Evolutionary conservation across 1,140 invertebrate genomes (phyloP).

Genomic region (Pissodes strobi): DNA sequence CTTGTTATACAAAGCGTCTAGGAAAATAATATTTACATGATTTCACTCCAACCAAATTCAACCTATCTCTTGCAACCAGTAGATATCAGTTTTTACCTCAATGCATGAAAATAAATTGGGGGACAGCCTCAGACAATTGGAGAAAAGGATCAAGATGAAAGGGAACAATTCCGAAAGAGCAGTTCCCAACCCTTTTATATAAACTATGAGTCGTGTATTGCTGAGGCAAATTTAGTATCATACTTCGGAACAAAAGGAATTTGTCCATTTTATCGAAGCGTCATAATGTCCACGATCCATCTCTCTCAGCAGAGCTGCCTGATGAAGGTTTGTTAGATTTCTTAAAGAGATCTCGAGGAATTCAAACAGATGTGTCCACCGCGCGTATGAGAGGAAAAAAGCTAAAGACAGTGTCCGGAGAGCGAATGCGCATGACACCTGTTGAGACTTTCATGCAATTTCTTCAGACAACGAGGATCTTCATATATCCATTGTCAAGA

Average conservation of each 20-base stretch:
- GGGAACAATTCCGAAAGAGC: too few relatives aligned
- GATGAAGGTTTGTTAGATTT: background rate
- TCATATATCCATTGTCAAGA: too few relatives aligned
- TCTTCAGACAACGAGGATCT: background rate
- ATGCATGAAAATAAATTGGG: too few relatives aligned
- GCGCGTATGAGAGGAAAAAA: background rate
- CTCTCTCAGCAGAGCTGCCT: background rate
- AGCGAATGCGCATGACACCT: background rate
- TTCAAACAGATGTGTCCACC: background rate
- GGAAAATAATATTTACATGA: too few relatives aligned
- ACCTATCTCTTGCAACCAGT: too few relatives aligned
- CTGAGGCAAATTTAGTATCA: background rate
- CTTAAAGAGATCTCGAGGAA: background rate
- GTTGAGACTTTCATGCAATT: background rate
- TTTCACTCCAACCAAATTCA: too few relatives aligned
- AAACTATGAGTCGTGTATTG: background rate
- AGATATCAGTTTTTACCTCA: too few relatives aligned
- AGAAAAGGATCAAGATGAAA: background rate
- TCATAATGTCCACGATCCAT: background rate
- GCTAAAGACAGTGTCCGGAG: background rate
- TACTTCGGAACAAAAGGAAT: background rate
- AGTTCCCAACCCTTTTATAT: too few relatives aligned
- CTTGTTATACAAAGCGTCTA: too few relatives aligned
- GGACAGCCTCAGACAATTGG: background rate
- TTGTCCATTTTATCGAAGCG: background rate